A percentile compares a stretch with the other conserved stretches of the same genome.
Evolutionary conservation across 1,140 invertebrate genomes (phyloP).

Genomic region (Phocides pigmalion): DNA sequence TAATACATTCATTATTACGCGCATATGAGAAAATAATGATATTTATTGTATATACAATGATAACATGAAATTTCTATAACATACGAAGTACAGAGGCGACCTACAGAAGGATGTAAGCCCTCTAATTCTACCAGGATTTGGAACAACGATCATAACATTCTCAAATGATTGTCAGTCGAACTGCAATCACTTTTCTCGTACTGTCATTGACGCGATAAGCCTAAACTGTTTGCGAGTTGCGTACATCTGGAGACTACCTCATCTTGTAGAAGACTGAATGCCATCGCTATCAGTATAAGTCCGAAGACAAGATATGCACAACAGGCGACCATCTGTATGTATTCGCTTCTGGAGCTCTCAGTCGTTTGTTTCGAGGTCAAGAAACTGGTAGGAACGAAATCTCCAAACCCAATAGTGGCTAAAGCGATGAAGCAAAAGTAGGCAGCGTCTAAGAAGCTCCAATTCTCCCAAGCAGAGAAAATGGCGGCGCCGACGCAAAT

Average conservation of each 20-base stretch:
- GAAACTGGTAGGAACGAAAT: constrained; percentile 88
- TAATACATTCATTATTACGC: constrained; percentile 39
- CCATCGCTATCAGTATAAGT: constrained; percentile 95
- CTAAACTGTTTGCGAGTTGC: constrained; percentile 86
- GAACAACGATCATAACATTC: constrained; percentile 83
- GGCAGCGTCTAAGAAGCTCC: constrained; percentile 92
- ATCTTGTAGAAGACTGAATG: constrained; percentile 95
- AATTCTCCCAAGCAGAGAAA: constrained; percentile 89
- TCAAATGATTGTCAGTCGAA: constrained; percentile 75
- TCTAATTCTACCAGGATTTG: constrained; percentile 40
- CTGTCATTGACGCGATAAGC: constrained; percentile 82
- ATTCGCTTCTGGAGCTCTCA: constrained; percentile 85
- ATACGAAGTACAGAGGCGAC: constrained; percentile 48
- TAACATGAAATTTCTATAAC: constrained; percentile 55
- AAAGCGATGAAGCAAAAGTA: constrained; percentile 96
- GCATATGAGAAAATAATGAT: constrained; percentile 71
- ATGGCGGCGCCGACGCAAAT: constrained; percentile 88
- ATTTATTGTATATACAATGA: constrained; percentile 63
- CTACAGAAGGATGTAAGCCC: constrained; percentile 40
- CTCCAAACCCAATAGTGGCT: constrained; percentile 94
- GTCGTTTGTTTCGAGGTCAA: constrained; percentile 71
- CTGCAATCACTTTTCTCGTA: constrained; percentile 82
- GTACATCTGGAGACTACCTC: constrained; percentile 92
- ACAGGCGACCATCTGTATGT: constrained; percentile 91
- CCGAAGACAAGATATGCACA: constrained; percentile 95